Evolutionary conservation across 2,888 invertebrate genomes (phyloP).

Genomic region (Peribatodes rhomboidaria): DNA sequence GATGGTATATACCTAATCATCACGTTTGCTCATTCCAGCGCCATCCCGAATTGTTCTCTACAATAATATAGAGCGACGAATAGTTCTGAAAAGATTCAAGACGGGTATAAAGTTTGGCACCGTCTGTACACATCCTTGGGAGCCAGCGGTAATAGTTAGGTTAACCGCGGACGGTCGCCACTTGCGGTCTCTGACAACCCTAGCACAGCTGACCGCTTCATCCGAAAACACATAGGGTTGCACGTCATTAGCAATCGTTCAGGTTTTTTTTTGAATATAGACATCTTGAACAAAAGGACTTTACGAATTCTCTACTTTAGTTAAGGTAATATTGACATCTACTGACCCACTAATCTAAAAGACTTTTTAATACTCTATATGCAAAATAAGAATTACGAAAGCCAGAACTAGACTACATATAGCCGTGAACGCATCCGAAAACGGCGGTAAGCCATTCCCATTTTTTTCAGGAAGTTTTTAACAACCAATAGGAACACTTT

Average conservation of each 20-base stretch:
- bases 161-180: conserved; percentile 66
- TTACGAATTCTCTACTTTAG: background rate
- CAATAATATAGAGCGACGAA: too few relatives aligned
- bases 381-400: too few relatives aligned
- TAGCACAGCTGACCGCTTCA: conserved; percentile 66
- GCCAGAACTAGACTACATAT: too few relatives aligned
- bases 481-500: too few relatives aligned
- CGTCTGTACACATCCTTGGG: conserved; percentile 14
- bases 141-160: conserved; percentile 68
- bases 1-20: background rate
- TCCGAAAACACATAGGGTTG: conserved; percentile 66
- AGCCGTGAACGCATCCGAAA: too few relatives aligned
- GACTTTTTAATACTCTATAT: too few relatives aligned
- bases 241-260: background rate
- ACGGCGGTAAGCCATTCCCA: too few relatives aligned
- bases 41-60: too few relatives aligned
- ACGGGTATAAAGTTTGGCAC: background rate
- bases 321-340: background rate
- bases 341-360: background rate
- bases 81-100: too few relatives aligned
- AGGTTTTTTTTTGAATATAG: too few relatives aligned
- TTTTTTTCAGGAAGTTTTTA: too few relatives aligned
- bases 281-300: background rate
- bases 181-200: conserved; percentile 66
- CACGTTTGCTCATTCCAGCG: too few relatives aligned